Base-by-base conservation (phyloP, 2,888 invertebrate species). In the Idaea straminata region DNA sequence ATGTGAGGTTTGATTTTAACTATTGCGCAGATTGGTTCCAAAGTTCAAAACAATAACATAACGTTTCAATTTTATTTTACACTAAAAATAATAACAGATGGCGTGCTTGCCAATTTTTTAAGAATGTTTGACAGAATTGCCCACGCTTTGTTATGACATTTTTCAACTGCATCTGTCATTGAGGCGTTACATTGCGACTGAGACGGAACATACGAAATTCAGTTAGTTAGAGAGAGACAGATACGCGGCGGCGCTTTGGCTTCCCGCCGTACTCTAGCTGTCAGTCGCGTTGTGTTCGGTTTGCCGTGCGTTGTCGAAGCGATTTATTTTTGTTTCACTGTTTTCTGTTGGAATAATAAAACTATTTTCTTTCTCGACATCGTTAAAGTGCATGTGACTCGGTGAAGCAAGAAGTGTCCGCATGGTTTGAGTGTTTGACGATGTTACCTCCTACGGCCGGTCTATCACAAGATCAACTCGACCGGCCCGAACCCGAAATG, bases 91-190 rank as follows among this genome's bases (percentile, higher is more conserved):
- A 38, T 60, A 68, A 78, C 72, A 88, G 87, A 86, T 87, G 87
- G 79, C 87, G 81, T 61, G 66, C 66, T 77, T 81, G 80, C 80
- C 79, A 76, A 81, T 82, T 83, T 64, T 61, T 47, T 57, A 57
- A 47, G 79, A 77, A 75, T 80, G 80, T 83, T 84, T 89, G 89
- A 88, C 89, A 86, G 80, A 77, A 78, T 76, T 80, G 79, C 86
- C 87, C 88, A 89, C 89, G 90, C 91, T 91, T 90, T 92, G 91
- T 91, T 92, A 85, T 91, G 91, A 91, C 91, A 85, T 87, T 86
- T 77, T 71, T 75, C 74, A 79, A 80, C 77, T 79, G 81, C 80
- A 83, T 83, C 84, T 89, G 89, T 87, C 87, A 88, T 80, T 77
- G 76, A 80, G 85, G 85, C 85, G 82, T 83, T 83, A 76, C 73